Conservation (phyloP, 2,113 vertebrate species). For the Salminus brasiliensis region DNA sequence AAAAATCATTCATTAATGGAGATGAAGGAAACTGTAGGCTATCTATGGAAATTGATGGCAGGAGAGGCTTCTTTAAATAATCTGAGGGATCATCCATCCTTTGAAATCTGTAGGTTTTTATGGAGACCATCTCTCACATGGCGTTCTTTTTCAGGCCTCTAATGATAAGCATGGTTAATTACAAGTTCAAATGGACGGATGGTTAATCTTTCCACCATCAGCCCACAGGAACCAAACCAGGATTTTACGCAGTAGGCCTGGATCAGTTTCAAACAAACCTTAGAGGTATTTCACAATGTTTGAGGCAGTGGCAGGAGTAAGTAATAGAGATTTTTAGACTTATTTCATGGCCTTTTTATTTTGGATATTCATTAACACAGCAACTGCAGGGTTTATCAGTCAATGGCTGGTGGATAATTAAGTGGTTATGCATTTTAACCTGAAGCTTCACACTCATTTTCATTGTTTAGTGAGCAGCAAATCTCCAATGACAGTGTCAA, state of each 20-base stretch:
- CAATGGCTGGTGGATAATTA: constrained; percentile 12
- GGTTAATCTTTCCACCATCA: not conserved
- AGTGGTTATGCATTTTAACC: constrained; percentile 26
- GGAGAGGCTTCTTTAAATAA: constrained; percentile 40
- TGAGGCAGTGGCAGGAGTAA: not conserved
- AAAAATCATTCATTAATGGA: constrained; percentile 7
- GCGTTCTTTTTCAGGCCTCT: constrained; percentile 11
- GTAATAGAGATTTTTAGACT: not conserved
- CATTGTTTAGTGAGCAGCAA: constrained; percentile 17
- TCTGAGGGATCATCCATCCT: constrained; percentile 22
- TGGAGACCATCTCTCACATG: constrained; percentile 6
- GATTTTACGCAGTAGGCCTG: not conserved
- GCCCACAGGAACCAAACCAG: not conserved
- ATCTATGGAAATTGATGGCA: constrained; percentile 17
- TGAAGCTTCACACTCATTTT: constrained; percentile 7
- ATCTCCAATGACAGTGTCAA: constrained; percentile 31
- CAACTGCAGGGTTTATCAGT: not conserved
- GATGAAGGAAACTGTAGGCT: constrained; percentile 26
- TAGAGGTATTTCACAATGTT: not conserved
- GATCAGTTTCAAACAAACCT: not conserved
- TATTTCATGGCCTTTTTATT: not conserved
- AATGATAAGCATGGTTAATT: constrained; percentile 1
- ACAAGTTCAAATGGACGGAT: constrained; percentile 2
- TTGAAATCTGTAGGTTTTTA: not conserved
- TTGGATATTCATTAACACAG: not conserved